A percentile compares a stretch with the other conserved stretches of the same genome.
These are phyloP conservation scores for Oxystoma pomonae DNA, from an alignment of 2,888 invertebrate species.

Conservation along the genomic window DNA sequence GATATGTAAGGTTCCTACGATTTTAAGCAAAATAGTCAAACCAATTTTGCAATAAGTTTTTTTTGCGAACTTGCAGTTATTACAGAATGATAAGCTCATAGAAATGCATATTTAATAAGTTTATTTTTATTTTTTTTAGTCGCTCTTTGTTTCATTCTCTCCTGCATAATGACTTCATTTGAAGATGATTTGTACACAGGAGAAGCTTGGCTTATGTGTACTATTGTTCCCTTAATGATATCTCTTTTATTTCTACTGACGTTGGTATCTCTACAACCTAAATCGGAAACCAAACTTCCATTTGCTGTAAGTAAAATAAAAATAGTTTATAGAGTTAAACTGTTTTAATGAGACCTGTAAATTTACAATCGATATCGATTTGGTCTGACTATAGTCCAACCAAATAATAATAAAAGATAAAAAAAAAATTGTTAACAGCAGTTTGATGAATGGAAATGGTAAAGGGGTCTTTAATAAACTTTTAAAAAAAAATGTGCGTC, in stretches of 20 bases:
- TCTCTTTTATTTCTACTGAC: conserved; percentile 48
- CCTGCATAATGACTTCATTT: conserved; percentile 39
- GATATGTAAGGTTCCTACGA: neutral
- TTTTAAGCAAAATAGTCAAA: too few relatives aligned
- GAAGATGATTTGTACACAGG: conserved; percentile 43
- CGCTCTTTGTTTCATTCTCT: conserved; percentile 39
- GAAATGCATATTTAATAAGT: too few relatives aligned
- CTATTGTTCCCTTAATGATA: conserved; percentile 39
- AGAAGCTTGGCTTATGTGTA: conserved; percentile 38
- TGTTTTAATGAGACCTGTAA: neutral
- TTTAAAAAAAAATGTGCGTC: too few relatives aligned
- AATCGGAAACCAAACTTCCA: conserved; percentile 56
- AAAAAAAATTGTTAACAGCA: too few relatives aligned
- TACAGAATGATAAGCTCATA: too few relatives aligned
- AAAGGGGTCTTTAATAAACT: too few relatives aligned
- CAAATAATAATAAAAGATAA: too few relatives aligned
- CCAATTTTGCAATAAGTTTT: too few relatives aligned
- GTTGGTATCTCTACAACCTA: conserved; percentile 59
- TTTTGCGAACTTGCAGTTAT: too few relatives aligned
- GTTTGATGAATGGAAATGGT: too few relatives aligned
- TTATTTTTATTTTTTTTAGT: conserved; percentile 32
- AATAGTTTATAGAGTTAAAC: neutral
- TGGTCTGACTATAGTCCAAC: too few relatives aligned
- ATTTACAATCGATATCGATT: too few relatives aligned
- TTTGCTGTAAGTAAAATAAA: conserved; percentile 56